Conservation (phyloP, 2,113 vertebrate species). For the Isichthys henryi region DNA sequence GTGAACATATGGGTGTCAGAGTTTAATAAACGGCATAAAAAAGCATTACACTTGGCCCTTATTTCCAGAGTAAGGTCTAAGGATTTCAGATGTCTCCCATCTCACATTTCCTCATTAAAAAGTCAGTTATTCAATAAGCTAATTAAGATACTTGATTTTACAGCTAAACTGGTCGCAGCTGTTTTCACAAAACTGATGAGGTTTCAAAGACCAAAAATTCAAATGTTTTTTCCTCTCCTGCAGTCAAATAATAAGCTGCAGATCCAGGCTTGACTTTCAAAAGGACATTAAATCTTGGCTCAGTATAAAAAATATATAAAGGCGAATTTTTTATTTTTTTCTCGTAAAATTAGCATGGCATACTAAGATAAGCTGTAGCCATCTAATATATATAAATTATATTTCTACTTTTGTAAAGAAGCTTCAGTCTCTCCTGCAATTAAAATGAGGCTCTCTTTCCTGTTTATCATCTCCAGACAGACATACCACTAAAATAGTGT, state of each 20-base stretch:
- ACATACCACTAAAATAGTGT: conserved; percentile 36
- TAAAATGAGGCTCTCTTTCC: background rate
- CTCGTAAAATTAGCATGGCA: conserved; percentile 32
- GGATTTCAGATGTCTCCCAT: background rate
- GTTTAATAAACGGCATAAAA: background rate
- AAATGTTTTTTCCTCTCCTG: background rate
- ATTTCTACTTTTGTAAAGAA: conserved; percentile 36
- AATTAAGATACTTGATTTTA: background rate
- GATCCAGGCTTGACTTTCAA: background rate
- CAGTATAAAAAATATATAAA: background rate
- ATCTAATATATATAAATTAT: conserved; percentile 48
- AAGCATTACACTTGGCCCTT: background rate
- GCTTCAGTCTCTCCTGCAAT: background rate
- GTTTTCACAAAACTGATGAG: background rate
- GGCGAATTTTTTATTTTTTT: background rate
- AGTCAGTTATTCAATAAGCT: background rate
- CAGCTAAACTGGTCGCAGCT: conserved; percentile 2
- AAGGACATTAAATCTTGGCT: background rate
- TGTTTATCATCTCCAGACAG: conserved; percentile 29
- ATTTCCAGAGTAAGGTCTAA: background rate
- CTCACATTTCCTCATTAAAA: background rate
- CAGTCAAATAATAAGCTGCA: background rate
- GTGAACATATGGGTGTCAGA: background rate
- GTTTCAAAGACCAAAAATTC: background rate
- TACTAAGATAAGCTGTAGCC: conserved; percentile 23